Evolutionary conservation across 2,888 invertebrate genomes (phyloP), one percentile per base, ranked within the genome.

Genomic region (Phaedon cochleariae): DNA sequence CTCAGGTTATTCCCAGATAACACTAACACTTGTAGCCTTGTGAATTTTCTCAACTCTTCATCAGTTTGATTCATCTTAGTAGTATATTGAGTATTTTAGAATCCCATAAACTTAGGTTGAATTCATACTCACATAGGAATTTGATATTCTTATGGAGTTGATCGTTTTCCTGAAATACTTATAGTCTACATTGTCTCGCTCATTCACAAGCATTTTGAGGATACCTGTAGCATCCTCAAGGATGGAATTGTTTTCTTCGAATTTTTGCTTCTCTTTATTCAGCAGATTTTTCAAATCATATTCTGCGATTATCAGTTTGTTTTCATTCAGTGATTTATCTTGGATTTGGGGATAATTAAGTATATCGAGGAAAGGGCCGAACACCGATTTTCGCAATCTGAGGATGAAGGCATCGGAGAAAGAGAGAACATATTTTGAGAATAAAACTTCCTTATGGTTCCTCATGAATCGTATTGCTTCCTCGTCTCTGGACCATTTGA

Each of bases 31-130:
- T 83, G 74, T 1, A 88, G 73, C 26, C 84, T 81, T 49, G 76
- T 72, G 73, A 84, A 87, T 51, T 83, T 76, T 37, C 67, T 62
- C 49, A 87, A 67, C 34, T 75, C 76, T 12, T 72, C 58, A 72
- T 88, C 87, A 55, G 87, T 71, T 12, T 80, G 76, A n/a, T 85
- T 85, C 77, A 87, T 85, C 87, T 87, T 2, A 17, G 22, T n/a
- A n/a, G n/a, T n/a, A n/a, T n/a, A n/a, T n/a, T n/a, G n/a, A n/a
- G n/a, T n/a, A n/a, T n/a, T n/a, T n/a, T n/a, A n/a, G n/a, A n/a
- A n/a, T n/a, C n/a, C n/a, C n/a, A n/a, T n/a, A n/a, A n/a, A n/a
- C n/a, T n/a, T n/a, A n/a, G n/a, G n/a, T n/a, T n/a, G 26, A 5
- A 37, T 37, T 20, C 20, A 10, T 49, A 57, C 65, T 37, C 52